Evolutionary conservation across 2,888 invertebrate genomes (phyloP).

Genomic region (Drosophila peninsularis): DNA sequence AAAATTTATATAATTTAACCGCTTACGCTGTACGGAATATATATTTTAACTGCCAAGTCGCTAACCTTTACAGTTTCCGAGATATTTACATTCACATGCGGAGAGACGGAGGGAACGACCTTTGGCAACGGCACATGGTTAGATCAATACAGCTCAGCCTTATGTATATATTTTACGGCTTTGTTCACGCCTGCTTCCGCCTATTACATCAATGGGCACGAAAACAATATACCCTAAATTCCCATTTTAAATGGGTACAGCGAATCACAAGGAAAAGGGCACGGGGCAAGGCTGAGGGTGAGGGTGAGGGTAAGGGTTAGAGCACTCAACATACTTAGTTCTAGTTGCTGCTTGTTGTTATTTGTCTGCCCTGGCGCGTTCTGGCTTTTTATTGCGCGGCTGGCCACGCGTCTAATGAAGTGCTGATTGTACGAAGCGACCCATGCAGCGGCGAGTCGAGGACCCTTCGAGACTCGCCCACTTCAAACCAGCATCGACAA

Average conservation of each 20-base stretch:
- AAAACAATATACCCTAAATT: slow-evolving; percentile 3
- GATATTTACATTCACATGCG: not conserved
- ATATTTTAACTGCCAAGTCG: not conserved
- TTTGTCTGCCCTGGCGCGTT: slow-evolving; percentile 51
- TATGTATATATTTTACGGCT: not conserved
- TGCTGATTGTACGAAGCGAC: slow-evolving; percentile 63
- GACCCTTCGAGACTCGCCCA: slow-evolving; percentile 38
- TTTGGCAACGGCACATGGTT: not conserved
- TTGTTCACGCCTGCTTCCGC: not conserved
- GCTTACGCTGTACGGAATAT: not conserved
- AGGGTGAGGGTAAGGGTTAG: slow-evolving; percentile 18
- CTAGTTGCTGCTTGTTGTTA: slow-evolving; percentile 26
- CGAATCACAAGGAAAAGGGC: not conserved
- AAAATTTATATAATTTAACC: not conserved
- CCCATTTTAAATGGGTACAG: not conserved
- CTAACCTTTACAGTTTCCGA: not conserved
- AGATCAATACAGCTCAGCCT: not conserved
- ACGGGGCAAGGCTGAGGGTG: not conserved
- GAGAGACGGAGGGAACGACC: not conserved
- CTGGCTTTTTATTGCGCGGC: slow-evolving; percentile 48
- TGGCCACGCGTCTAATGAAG: slow-evolving; percentile 82
- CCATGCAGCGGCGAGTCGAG: slow-evolving; percentile 41
- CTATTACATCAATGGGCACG: slow-evolving; percentile 4
- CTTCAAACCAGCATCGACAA: slow-evolving; percentile 23
- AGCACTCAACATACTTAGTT: slow-evolving; percentile 17